Conservation (phyloP, 1,140 invertebrate genomes). For the Oncopeltus fasciatus region DNA sequence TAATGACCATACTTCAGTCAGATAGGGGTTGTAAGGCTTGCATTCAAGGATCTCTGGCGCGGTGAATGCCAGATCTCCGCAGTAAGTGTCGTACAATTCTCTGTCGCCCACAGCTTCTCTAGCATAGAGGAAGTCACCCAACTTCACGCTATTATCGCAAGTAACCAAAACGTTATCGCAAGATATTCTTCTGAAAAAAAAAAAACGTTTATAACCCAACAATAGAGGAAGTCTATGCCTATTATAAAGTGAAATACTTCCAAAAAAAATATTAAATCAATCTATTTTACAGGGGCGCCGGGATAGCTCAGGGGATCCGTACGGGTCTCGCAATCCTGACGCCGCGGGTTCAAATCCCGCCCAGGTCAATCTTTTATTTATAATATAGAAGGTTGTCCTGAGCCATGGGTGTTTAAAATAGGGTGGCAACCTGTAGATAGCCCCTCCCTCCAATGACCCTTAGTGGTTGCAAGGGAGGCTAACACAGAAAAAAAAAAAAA, state of each 20-base stretch:
- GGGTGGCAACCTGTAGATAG: no score
- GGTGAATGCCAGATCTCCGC: not conserved
- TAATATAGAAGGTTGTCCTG: not conserved
- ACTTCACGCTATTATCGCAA: not conserved
- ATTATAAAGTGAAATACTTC: not conserved
- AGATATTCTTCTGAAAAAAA: not conserved
- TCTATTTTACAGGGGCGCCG: not conserved
- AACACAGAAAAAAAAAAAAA: not conserved
- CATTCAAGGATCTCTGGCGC: slow-evolving; percentile 1
- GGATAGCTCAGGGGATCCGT: not conserved
- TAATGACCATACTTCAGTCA: not conserved
- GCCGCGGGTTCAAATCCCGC: not conserved
- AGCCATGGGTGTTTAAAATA: not conserved
- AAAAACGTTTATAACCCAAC: not conserved
- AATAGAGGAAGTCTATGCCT: no score
- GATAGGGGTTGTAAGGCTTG: not conserved
- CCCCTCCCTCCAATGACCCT: no score
- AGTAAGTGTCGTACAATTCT: not conserved
- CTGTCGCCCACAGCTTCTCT: not conserved
- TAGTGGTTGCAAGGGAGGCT: not conserved
- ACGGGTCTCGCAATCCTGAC: not conserved
- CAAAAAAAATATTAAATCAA: not conserved
- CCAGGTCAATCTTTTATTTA: not conserved
- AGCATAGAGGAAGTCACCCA: not conserved
- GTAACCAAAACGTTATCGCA: not conserved